Conservation (phyloP, 2,797 vertebrate species). For the Babyrousa celebensis region DNA sequence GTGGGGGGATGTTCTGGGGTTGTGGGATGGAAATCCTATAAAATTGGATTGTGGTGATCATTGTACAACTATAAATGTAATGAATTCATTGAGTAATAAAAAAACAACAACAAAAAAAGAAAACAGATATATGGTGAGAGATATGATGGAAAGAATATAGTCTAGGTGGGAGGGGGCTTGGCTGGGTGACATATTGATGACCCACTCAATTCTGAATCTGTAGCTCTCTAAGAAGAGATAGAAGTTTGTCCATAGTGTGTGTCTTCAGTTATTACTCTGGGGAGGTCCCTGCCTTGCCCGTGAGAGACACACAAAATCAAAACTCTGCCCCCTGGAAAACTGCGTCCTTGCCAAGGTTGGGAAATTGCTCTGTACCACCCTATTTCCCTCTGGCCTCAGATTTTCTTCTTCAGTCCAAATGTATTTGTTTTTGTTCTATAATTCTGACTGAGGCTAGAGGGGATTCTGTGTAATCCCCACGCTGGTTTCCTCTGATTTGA, state of each 20-base stretch:
- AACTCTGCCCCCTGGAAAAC: slow-evolving; percentile 74
- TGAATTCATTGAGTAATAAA: too few species aligned
- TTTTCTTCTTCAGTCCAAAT: slow-evolving; percentile 72
- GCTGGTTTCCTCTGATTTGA: slow-evolving; percentile 69
- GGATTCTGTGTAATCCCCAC: slow-evolving; percentile 63
- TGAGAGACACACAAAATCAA: not conserved
- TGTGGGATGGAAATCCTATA: too few species aligned
- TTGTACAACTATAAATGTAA: too few species aligned
- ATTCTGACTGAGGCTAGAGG: not conserved
- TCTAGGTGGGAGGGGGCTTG: not conserved
- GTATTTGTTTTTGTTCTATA: slow-evolving; percentile 43
- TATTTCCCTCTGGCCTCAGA: slow-evolving; percentile 62
- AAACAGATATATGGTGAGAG: not conserved
- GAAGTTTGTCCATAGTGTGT: not conserved
- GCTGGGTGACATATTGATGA: not conserved
- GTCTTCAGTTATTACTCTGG: not conserved
- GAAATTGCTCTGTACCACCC: slow-evolving; percentile 63
- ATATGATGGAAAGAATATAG: not conserved
- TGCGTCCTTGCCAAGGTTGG: slow-evolving; percentile 58
- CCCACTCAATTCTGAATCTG: not conserved
- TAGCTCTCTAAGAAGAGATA: not conserved
- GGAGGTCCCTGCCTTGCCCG: slow-evolving; percentile 70
- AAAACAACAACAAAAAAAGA: not conserved
- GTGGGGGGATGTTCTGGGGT: too few species aligned
- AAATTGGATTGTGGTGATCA: too few species aligned